Percentiles rank a stretch among this genome's conserved stretches.
phyloP scores from a whole-genome alignment of 2,797 vertebrate genomes.

The Calcarius lapponicus region DNA sequence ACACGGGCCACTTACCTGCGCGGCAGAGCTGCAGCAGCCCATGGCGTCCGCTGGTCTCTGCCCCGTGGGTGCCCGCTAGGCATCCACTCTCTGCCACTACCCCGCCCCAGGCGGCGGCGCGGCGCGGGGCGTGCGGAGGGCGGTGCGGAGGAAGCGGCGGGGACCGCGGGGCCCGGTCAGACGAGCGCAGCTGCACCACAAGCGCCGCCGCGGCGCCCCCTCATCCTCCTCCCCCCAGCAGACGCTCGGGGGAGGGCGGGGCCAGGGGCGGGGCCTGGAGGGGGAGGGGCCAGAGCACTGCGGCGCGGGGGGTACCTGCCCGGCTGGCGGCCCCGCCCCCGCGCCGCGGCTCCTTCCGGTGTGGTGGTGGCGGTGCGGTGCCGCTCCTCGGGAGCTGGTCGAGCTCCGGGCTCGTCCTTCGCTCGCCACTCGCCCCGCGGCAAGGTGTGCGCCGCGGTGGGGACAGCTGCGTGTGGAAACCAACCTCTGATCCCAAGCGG shows the following conservation, averaged over 20 bases:
- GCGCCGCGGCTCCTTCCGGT: neutral
- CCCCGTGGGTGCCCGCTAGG: constrained; percentile 32
- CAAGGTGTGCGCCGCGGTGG: no score
- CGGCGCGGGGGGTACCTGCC: neutral
- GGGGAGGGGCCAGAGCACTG: no score
- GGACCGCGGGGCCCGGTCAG: constrained; percentile 35
- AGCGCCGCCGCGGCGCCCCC: neutral
- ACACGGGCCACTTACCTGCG: constrained; percentile 69
- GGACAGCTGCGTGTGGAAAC: no score
- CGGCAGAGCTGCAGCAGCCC: constrained; percentile 80
- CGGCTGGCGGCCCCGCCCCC: neutral
- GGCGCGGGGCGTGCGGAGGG: neutral
- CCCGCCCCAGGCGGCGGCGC: neutral
- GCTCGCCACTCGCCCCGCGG: accelerated
- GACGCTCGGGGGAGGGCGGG: no score
- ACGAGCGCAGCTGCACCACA: neutral
- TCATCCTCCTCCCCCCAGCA: neutral
- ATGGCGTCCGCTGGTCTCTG: constrained; percentile 67
- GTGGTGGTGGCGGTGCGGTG: accelerated
- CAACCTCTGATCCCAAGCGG: neutral
- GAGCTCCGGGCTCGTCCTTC: accelerated
- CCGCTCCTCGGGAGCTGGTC: accelerated
- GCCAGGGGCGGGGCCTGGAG: no score
- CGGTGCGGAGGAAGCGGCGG: neutral
- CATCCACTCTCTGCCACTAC: constrained; percentile 45